A percentile compares a stretch with the other conserved stretches of the same genome.
These are phyloP conservation scores for Dugesia japonica DNA, from an alignment of 2,888 invertebrate species.

Conservation along the genomic window DNA sequence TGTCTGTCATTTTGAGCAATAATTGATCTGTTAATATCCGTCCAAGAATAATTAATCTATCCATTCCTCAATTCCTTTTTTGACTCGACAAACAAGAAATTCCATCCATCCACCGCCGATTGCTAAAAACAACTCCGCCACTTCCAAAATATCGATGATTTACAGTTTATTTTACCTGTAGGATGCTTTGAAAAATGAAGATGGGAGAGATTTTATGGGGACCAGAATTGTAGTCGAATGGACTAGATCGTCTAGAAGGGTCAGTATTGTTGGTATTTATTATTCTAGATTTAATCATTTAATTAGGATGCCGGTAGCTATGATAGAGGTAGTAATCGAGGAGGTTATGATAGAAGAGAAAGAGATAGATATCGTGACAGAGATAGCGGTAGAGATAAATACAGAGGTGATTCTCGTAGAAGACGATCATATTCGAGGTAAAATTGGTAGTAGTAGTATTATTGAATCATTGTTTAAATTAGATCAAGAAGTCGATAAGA, in stretches of 20 bases:
- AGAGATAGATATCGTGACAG: not conserved
- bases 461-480: too few relatives aligned
- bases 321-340: not conserved
- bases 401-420: not conserved
- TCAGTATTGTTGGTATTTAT: not conserved
- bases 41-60: not conserved
- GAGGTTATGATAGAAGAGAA: conserved; percentile 9
- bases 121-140: not conserved
- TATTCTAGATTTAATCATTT: not conserved
- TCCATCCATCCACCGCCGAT: not conserved
- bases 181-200: conserved; percentile 11
- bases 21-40: too few relatives aligned
- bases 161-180: not conserved
- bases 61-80: conserved; percentile 10
- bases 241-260: not conserved
- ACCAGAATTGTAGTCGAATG: not conserved
- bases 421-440: not conserved
- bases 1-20: too few relatives aligned
- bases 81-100: too few relatives aligned
- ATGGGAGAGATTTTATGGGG: not conserved
- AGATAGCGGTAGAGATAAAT: not conserved
- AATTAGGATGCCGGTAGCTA: conserved; percentile 3
- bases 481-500: too few relatives aligned
- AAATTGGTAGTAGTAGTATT: too few relatives aligned
- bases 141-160: not conserved